Conservation (phyloP, 2,113 vertebrate genomes). For the Bujurquina vittata region DNA sequence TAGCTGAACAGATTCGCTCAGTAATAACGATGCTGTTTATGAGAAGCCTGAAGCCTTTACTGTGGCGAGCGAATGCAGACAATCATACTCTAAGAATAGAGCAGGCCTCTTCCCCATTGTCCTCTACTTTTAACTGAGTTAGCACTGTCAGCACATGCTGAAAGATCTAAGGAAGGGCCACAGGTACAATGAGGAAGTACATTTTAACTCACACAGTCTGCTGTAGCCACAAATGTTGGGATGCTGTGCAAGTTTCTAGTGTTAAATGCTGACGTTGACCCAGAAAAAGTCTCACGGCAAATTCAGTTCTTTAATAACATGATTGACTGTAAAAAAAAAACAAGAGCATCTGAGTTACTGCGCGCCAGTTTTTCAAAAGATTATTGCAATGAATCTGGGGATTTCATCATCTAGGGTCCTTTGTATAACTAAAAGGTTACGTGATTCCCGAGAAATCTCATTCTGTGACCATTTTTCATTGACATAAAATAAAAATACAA, state of each 20-base stretch:
- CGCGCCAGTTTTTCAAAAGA: not conserved
- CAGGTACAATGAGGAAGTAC: not conserved
- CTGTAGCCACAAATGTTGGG: not conserved
- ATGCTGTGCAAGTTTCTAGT: not conserved
- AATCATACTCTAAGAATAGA: constrained; percentile 44
- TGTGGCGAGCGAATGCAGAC: not conserved
- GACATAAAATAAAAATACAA: not conserved
- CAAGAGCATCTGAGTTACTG: too few species aligned
- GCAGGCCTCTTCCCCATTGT: not conserved
- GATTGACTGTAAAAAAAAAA: too few species aligned
- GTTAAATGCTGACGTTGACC: too few species aligned
- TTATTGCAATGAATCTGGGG: not conserved
- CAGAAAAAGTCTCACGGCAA: too few species aligned
- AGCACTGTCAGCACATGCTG: not conserved
- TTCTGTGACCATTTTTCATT: not conserved
- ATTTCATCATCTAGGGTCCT: not conserved
- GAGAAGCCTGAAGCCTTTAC: not conserved
- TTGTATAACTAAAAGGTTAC: not conserved
- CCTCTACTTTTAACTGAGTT: not conserved
- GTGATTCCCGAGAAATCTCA: not conserved
- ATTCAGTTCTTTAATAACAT: too few species aligned
- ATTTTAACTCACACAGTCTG: not conserved
- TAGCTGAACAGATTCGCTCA: not conserved
- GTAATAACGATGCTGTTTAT: constrained; percentile 2
- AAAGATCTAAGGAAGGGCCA: not conserved